These are phyloP conservation scores for Nomada flava DNA, from an alignment of 2,888 invertebrate genomes.

Conservation along the genomic window DNA sequence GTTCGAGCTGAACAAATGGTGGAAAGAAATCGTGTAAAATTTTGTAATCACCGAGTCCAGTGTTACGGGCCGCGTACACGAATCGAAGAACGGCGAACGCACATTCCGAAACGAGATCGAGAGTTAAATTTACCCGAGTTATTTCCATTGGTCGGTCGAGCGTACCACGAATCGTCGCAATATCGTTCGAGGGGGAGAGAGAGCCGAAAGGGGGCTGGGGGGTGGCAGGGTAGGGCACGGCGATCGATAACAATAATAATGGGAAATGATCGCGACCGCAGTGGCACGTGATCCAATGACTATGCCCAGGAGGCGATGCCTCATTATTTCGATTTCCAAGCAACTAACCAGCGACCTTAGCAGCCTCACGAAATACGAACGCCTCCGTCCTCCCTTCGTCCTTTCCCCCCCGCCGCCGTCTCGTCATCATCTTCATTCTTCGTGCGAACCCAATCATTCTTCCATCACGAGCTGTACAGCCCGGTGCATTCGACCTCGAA, in stretches of 20 bases:
- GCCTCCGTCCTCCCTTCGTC: slow-evolving; percentile 54
- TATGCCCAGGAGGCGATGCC: slow-evolving; percentile 79
- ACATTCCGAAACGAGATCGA: slow-evolving; percentile 70
- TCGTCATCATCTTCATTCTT: slow-evolving; percentile 71
- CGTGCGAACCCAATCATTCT: slow-evolving; percentile 77
- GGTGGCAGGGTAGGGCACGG: slow-evolving; percentile 61
- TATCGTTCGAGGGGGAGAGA: slow-evolving; percentile 61
- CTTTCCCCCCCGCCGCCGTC: slow-evolving; percentile 34
- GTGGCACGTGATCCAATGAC: slow-evolving; percentile 83
- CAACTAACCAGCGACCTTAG: slow-evolving; percentile 79
- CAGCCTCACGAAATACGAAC: slow-evolving; percentile 76
- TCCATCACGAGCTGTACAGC: slow-evolving; percentile 63
- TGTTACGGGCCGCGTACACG: slow-evolving; percentile 40
- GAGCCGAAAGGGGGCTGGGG: slow-evolving; percentile 24
- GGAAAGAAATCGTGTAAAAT: slow-evolving; percentile 53
- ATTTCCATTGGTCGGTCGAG: slow-evolving; percentile 65
- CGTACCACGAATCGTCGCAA: slow-evolving; percentile 72
- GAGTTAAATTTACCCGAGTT: slow-evolving; percentile 72
- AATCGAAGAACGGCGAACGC: slow-evolving; percentile 51
- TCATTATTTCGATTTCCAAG: slow-evolving; percentile 82
- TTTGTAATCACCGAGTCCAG: slow-evolving; percentile 58
- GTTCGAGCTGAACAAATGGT: slow-evolving; percentile 42
- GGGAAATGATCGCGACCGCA: slow-evolving; percentile 83
- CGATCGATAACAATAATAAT: slow-evolving; percentile 81
- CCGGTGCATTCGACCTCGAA: slow-evolving; percentile 69